Evolutionary conservation across 2,888 invertebrate species (phyloP).

Genomic region (Xylota sylvarum): DNA sequence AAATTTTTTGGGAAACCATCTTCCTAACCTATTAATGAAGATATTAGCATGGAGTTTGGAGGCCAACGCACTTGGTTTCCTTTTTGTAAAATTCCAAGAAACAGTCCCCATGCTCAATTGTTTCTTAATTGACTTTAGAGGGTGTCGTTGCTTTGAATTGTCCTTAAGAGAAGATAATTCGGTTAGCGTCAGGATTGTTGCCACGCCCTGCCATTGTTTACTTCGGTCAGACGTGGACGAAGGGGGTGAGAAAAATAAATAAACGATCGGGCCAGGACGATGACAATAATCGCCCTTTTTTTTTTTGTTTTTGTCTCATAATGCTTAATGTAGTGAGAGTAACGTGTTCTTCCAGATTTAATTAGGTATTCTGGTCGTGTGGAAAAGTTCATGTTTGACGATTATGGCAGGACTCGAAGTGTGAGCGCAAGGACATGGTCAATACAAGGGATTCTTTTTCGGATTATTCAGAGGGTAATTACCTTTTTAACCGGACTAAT

Average conservation of each 20-base stretch:
- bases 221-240: not conserved
- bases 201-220: constrained; percentile 1
- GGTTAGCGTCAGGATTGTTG: not conserved
- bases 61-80: constrained; percentile 4
- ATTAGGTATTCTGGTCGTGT: constrained; percentile 57
- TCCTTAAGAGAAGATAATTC: constrained; percentile 16
- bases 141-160: constrained; percentile 17
- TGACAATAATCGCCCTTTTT: constrained; percentile 38
- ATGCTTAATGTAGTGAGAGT: constrained; percentile 51
- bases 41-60: constrained; percentile 3
- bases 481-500: constrained; percentile 23
- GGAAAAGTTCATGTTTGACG: constrained; percentile 55
- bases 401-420: constrained; percentile 42
- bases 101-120: constrained; percentile 11
- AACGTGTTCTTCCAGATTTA: constrained; percentile 50
- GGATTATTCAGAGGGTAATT: constrained; percentile 12
- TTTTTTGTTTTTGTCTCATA: constrained; percentile 33
- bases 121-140: constrained; percentile 42
- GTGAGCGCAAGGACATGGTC: constrained; percentile 13
- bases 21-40: constrained; percentile 9
- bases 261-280: constrained; percentile 27
- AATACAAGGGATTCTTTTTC: constrained; percentile 6
- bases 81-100: not conserved
- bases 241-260: constrained; percentile 9
- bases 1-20: constrained; percentile 44